These are phyloP conservation scores for Halichoeres trimaculatus DNA, from an alignment of 2,113 vertebrate species.

Conservation along the genomic window DNA sequence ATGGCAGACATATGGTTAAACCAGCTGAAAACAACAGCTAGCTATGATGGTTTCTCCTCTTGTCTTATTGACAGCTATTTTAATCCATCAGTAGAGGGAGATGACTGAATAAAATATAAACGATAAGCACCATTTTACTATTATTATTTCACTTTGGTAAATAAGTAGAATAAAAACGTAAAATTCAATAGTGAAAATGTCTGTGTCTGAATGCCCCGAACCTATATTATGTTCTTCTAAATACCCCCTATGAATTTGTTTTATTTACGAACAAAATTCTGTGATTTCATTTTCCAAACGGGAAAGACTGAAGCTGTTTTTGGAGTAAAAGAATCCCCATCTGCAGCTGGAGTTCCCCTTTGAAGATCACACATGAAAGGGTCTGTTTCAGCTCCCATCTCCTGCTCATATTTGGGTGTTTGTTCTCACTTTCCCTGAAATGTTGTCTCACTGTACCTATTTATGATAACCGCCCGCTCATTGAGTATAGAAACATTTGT, in stretches of 20 bases:
- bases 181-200: too few relatives aligned
- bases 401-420: conserved; percentile 61
- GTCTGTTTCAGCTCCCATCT: conserved; percentile 56
- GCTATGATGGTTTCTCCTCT: neutral
- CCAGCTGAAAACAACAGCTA: neutral
- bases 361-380: conserved; percentile 42
- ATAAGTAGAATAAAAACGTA: too few relatives aligned
- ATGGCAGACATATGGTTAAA: neutral
- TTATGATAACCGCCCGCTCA: conserved; percentile 78
- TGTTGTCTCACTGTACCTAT: conserved; percentile 65
- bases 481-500: conserved; percentile 54
- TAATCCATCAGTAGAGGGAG: too few relatives aligned
- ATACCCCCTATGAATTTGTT: too few relatives aligned
- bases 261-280: neutral
- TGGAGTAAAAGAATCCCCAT: conserved; percentile 37
- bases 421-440: conserved; percentile 77
- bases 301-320: conserved; percentile 1
- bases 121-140: too few relatives aligned
- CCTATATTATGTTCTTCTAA: too few relatives aligned
- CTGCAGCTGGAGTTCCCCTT: conserved; percentile 53
- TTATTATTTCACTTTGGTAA: too few relatives aligned
- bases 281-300: conserved; percentile 29
- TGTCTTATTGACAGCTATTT: neutral
- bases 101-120: too few relatives aligned
- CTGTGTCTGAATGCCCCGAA: too few relatives aligned